Evolutionary conservation across 1,140 invertebrate genomes (phyloP), one percentile per base, ranked within the genome.

Genomic region (Megalopta genalis): DNA sequence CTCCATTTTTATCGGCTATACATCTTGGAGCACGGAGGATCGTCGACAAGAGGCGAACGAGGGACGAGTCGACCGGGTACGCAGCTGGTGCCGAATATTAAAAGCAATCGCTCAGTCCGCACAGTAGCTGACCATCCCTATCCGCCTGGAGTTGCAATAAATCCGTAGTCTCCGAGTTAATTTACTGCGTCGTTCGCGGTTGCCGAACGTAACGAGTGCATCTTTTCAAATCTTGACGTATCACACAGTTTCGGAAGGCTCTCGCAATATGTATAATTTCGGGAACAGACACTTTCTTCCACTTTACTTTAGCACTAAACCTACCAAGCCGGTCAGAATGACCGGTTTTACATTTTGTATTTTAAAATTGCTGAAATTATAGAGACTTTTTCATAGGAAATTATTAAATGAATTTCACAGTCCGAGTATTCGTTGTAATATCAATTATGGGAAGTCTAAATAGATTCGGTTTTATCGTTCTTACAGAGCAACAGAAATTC

Each of bases 31-130:
- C 52, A 67, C 12, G 78, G 54, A 60, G 67, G 52, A 70, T 57
- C 57, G 42, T 68, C 18, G 42, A 65, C 54, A 68, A 46, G 57
- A 77, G 73, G 59, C 8, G 64, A 66, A 74, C 64, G 59, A 60
- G 60, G 62, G 39, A 14, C 18, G 16, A 27, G 27, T 14, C 49
- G 66, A 62, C 52, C 70, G 60, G 78, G 67, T 66, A 80, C 88
- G 83, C 88, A 90, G 88, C 88, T 90, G 89, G 89, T 68, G 87
- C 88, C 64, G 86, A 90, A 90, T 90, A 90, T 90, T 90, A 90
- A 90, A 90, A 90, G 89, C 89, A 87, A 90, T 90, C 89, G 89
- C 87, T 90, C 89, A 90, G 89, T 85, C 81, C 74, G 81, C 78
- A 86, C 86, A 89, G 89, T 90, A 90, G 89, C 89, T 90, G 87